Conservation (phyloP, 1,140 invertebrate species). For the Diachasma alloeum region DNA sequence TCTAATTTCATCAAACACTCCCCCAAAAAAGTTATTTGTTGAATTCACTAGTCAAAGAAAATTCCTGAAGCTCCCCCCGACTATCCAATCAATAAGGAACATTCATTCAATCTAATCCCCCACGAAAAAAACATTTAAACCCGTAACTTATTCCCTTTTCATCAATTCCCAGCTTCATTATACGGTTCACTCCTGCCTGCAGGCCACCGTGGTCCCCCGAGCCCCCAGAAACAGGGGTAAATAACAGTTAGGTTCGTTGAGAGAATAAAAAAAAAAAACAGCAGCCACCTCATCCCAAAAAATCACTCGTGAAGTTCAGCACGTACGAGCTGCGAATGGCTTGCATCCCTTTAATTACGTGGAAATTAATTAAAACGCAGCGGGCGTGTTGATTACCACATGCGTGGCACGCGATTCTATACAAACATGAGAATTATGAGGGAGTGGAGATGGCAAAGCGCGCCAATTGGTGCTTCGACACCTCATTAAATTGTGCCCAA, state of each 20-base stretch:
- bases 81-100: too few relatives aligned
- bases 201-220: neutral
- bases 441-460: neutral
- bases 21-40: too few relatives aligned
- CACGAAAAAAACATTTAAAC: too few relatives aligned
- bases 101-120: too few relatives aligned
- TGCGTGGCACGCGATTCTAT: slow-evolving; percentile 23
- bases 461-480: slow-evolving; percentile 20
- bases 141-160: neutral
- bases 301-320: neutral
- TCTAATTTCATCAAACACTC: too few relatives aligned
- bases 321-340: neutral
- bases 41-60: too few relatives aligned
- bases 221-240: neutral
- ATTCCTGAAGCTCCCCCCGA: too few relatives aligned
- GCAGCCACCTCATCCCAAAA: neutral
- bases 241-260: neutral
- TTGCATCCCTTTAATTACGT: slow-evolving; percentile 19
- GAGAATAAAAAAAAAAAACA: neutral
- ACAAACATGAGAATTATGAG: slow-evolving; percentile 15
- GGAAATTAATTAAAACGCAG: slow-evolving; percentile 30
- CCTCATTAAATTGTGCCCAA: slow-evolving; percentile 22
- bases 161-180: slow-evolving; percentile 6
- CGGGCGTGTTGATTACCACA: neutral
- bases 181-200: neutral